Evolutionary conservation across 2,888 invertebrate genomes (phyloP), one percentile per base, ranked within the genome.

Genomic region (Anorthoa munda): DNA sequence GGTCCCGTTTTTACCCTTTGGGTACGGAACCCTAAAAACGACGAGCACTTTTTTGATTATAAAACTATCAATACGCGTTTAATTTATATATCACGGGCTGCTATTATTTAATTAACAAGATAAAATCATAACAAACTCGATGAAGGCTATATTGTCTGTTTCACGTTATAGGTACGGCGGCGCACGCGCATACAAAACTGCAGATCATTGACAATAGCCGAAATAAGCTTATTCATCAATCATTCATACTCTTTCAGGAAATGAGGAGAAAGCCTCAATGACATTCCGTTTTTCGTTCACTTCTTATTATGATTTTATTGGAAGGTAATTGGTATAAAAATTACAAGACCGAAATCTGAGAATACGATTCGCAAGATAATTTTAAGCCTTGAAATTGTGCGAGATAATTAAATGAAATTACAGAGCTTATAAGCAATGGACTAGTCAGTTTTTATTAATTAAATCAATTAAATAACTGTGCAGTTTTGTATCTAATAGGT

Each of bases 151-250:
- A 68, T 68, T 66, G 50, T 66, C 23, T n/a, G 61, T 12, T 68
- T 56, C 26, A 21, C n/a, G 59, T 17, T 70, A 61, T 26, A 39
- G 39, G 39, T 39, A 50, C 21, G 21, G 55, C 67, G 80, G 55
- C 67, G 80, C 63, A 17, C 39, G 68, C 61, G 65, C 67, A 46
- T 59, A 75, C 23, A 50, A 58, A 77, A 39, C 48, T 51, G 55
- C 68, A 61, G 59, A 75, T 71, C 84, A 79, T 75, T 76, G 77
- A 82, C 79, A 83, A 84, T 85, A 79, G 81, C 72, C 75, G 66
- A 79, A 86, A 82, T 79, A 84, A 82, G 80, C 83, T 80, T 72
- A 84, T 82, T 85, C 82, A 82, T 81, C 73, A 77, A 70, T 79
- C 80, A 83, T 79, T 81, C 72, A 82, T 76, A 77, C 71, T 66